Evolutionary conservation across 2,888 invertebrate genomes (phyloP), one percentile per base, ranked within the genome.

Genomic region (Drosophila percnosoma): DNA sequence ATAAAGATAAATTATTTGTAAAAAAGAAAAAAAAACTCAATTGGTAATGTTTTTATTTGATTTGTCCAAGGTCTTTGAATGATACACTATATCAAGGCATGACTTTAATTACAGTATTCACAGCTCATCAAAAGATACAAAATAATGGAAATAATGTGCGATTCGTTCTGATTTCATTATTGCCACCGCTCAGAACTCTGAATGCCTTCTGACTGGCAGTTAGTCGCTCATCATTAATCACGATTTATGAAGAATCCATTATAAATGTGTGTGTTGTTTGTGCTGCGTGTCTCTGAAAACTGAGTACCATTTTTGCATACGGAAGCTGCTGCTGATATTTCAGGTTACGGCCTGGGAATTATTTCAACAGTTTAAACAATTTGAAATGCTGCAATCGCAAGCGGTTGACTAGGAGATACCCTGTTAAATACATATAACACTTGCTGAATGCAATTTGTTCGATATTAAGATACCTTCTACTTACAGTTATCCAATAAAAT

Each of bases 1-100:
- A 90, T 83, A 80, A 87, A 90, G 42, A 80, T 87, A 82, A 89
- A 79, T 86, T 86, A 90, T 89, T 87, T 90, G 81, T 89, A 10
- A 76, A 88, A 75, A 77, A 62, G 48, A 69, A 78, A 48, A 49
- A 42, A 34, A 68, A 52, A 45, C 54, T 54, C 34, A 53, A 48
- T 53, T 61, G 60, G 51, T 52, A 58, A 54, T 89, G 63, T 90
- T 74, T n/a, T 90, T 68, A 82, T 88, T 69, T 66, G 62, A 68
- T 75, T 62, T 58, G 60, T 55, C 49, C 84, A 90, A 90, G 84
- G 90, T 71, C 86, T 61, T 57, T 53, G 51, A 57, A 72, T 72
- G 78, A 78, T 73, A 68, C 55, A 63, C 51, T 33, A 67, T 62
- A 76, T 80, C 67, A 72, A 58, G 36, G 69, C 66, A 68, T 61